Conservation (phyloP, 2,888 invertebrate species). For the Folsomia manolachei region DNA sequence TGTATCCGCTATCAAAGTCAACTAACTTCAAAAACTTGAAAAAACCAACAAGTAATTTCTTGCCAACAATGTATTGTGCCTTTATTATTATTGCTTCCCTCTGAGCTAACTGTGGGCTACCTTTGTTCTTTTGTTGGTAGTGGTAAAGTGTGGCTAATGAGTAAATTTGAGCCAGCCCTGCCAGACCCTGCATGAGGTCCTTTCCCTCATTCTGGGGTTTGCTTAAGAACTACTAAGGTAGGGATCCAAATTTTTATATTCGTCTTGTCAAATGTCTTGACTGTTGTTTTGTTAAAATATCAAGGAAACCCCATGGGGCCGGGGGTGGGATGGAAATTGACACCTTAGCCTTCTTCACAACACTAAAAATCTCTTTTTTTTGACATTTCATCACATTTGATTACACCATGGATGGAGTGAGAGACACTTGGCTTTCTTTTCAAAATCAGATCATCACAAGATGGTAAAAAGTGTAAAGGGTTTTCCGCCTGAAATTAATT, state of each 20-base stretch:
- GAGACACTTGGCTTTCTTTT: not conserved
- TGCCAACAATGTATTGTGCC: not conserved
- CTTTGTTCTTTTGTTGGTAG: too few relatives aligned
- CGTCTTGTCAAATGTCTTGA: conserved; percentile 36
- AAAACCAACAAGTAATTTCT: not conserved
- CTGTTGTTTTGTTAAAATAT: conserved; percentile 3
- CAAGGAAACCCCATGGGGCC: not conserved
- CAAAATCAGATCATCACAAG: not conserved
- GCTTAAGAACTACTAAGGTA: conserved; percentile 25
- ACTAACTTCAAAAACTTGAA: not conserved
- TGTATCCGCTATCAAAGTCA: not conserved
- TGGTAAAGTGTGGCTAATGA: conserved; percentile 1
- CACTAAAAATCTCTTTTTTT: too few relatives aligned
- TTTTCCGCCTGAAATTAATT: not conserved
- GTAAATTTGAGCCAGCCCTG: conserved; percentile 12
- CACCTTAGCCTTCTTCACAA: too few relatives aligned
- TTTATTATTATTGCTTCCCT: not conserved
- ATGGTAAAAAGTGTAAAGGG: too few relatives aligned
- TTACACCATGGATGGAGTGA: too few relatives aligned
- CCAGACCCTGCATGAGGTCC: conserved; percentile 20
- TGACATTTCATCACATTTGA: too few relatives aligned
- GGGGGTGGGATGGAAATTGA: conserved; percentile 24
- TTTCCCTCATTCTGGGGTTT: not conserved
- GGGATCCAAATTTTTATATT: conserved; percentile 28
- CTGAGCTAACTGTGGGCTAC: not conserved